These are phyloP conservation scores for Sphaeramia orbicularis DNA, from an alignment of 2,797 vertebrate species.

Conservation along the genomic window DNA sequence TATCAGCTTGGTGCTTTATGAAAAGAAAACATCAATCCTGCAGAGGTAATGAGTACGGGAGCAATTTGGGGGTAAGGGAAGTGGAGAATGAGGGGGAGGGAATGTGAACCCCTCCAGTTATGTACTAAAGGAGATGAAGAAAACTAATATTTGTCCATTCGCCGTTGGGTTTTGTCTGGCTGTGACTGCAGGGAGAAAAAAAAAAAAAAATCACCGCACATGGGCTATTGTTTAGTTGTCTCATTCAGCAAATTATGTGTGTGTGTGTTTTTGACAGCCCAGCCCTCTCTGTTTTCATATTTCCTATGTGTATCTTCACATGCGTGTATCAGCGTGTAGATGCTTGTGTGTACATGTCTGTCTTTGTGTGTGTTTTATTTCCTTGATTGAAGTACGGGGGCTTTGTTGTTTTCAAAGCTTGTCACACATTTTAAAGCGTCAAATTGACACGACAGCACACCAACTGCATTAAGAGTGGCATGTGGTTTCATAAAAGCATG, in stretches of 20 bases:
- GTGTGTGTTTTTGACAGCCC: conserved; percentile 38
- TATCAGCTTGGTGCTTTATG: conserved; percentile 74
- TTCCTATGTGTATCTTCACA: conserved; percentile 21
- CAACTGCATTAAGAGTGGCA: conserved; percentile 66
- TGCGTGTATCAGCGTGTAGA: not conserved
- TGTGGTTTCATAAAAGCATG: conserved; percentile 61
- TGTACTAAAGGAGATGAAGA: conserved; percentile 59
- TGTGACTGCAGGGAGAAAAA: conserved; percentile 61
- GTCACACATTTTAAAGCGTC: conserved; percentile 74
- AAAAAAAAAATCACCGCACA: conserved; percentile 36
- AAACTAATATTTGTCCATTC: conserved; percentile 77
- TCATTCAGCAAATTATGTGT: conserved; percentile 51
- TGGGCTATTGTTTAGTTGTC: conserved; percentile 40
- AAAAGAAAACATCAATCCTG: conserved; percentile 85
- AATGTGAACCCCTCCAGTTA: conserved; percentile 55
- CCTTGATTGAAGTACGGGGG: conserved; percentile 68
- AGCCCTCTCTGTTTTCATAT: conserved; percentile 27
- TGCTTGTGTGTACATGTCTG: conserved; percentile 6
- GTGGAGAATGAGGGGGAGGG: conserved; percentile 25
- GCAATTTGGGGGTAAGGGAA: conserved; percentile 59
- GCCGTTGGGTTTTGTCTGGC: conserved; percentile 60
- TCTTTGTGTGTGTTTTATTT: conserved; percentile 43
- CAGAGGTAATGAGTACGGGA: conserved; percentile 76
- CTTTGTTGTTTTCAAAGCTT: conserved; percentile 72
- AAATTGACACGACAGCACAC: conserved; percentile 53